A percentile compares a stretch with the other conserved stretches of the same genome.
These are phyloP conservation scores for Hypsopygia costalis DNA, from an alignment of 2,888 invertebrate genomes.

Conservation along the genomic window DNA sequence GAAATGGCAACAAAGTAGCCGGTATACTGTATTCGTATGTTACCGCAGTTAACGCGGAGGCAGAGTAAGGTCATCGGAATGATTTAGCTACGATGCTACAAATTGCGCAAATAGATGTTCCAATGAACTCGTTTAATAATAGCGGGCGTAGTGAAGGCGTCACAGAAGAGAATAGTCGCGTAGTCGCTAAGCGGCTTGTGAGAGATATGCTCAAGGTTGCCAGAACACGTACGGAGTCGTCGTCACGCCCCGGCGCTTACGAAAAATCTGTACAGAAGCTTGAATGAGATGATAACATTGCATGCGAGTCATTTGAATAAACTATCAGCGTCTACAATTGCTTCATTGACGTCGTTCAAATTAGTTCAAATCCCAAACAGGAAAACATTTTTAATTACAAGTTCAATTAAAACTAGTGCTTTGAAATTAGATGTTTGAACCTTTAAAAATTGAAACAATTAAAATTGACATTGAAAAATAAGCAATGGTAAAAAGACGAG, in stretches of 20 bases:
- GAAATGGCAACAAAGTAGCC: conserved; percentile 1
- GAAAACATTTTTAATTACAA: neutral
- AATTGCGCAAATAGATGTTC: conserved; percentile 80
- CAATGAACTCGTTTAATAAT: conserved; percentile 80
- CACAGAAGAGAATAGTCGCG: conserved; percentile 51
- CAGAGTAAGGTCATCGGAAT: conserved; percentile 68
- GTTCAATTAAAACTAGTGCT: neutral
- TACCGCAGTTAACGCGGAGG: conserved; percentile 32
- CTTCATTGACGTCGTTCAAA: too few relatives aligned
- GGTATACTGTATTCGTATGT: conserved; percentile 10
- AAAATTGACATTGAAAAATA: conserved; percentile 50
- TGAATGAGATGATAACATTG: conserved; percentile 26
- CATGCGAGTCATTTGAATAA: conserved; percentile 3
- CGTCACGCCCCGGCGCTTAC: conserved; percentile 39
- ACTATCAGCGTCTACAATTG: neutral
- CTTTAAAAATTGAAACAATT: conserved; percentile 30
- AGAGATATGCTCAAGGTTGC: conserved; percentile 59
- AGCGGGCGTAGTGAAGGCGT: conserved; percentile 73
- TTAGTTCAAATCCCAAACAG: neutral
- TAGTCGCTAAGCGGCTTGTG: conserved; percentile 39
- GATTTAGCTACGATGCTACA: conserved; percentile 65
- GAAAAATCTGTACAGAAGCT: conserved; percentile 40
- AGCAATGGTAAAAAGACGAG: conserved; percentile 35
- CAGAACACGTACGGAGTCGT: conserved; percentile 24
- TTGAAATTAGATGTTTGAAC: conserved; percentile 4